Evolutionary conservation across 2,797 vertebrate species (phyloP), one percentile per base, ranked within the genome.

Genomic region (Clarias platycephalus): DNA sequence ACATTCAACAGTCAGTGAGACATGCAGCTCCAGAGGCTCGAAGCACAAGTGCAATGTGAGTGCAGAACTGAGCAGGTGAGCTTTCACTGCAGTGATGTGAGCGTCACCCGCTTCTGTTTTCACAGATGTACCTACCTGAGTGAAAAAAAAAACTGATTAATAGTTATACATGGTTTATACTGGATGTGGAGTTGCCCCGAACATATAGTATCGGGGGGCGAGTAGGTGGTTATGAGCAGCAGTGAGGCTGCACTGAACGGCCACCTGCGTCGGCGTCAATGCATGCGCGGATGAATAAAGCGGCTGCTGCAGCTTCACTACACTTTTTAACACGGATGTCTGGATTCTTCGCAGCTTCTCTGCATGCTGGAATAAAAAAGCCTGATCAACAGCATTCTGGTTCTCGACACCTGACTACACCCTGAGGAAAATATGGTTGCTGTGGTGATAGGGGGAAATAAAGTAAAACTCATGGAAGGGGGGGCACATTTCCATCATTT

Each of bases 211-310:
- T 64, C 72, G 81, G 78, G 77, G 84, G 78, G 77, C 63, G 81
- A 85, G 86, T 86, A 84, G 84, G 89, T 83, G 85, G 67, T 71
- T 72, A 87, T 64, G 67, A 80, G 82, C 82, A 81, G 34, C 84
- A 82, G 80, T 77, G 64, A 81, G 78, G 81, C 80, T 70, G 84
- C 86, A 77, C 34, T 64, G 84, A 87, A 87, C 84, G 81, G 81
- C 81, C 80, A 60, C 81, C 81, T 88, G 85, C 85, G 85, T 89
- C 49, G 83, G 86, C 84, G 82, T 89, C 77, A 71, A 85, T 83
- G 81, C 72, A 85, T 84, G 86, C 84, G 83, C 75, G 72, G 53
- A 49, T 53, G 20, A 24, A 66, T 37, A 74, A 84, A 76, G 64
- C 78, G 5, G 12, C 26, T 34, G 83, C 24, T 72, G 68, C 58